Base-by-base conservation (phyloP, 2,797 vertebrate genomes). In the Hozukius guyotensis region DNA sequence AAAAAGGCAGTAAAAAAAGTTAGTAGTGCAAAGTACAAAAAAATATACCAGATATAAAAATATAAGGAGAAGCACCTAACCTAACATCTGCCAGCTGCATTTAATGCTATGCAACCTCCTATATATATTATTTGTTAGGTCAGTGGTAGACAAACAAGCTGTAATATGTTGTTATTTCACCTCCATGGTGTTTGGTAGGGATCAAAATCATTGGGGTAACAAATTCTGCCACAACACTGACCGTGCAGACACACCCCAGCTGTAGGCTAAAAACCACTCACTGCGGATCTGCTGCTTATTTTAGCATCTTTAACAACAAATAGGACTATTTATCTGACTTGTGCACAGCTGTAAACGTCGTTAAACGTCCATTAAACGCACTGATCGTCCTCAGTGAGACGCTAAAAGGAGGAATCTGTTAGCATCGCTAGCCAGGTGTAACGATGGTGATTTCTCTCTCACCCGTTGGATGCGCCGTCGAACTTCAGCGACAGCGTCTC, bases 401-500 rank as follows among this genome's bases (percentile, higher is more conserved):
- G 77, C 65, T 72, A 25, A 49, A 8, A 66, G 46, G 36, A 59
- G 70, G 80, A 83, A 83, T 89, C 90, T 92, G 88, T 81, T 94
- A 95, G 93, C 94, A 52, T 0, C 0, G 89, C 46, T 93, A 93
- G 89, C 90, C 86, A 87, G 88, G 92, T 89, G 85, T 60, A 88
- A 82, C 89, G 16, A 80, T 6, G 38, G 83, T 77, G 67, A 78
- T 90, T 71, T 87, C 97, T 97, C 97, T 97, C 42, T 46, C 96
- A 99, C 98, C 98, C 98, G 82, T 97, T 97, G 72, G 97, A 97
- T 63, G 98, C 97, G 93, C 97, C 97, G 90, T 99, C 98, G 89
- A 99, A 99, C 95, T 99, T 99, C 87, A 99, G 93, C 87, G 95
- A 83, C 91, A 98, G 95, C 88, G 97, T 99, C 96, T 99, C 98